Base-by-base conservation (phyloP, 2,888 invertebrate genomes). In the Saturnia pavonia region DNA sequence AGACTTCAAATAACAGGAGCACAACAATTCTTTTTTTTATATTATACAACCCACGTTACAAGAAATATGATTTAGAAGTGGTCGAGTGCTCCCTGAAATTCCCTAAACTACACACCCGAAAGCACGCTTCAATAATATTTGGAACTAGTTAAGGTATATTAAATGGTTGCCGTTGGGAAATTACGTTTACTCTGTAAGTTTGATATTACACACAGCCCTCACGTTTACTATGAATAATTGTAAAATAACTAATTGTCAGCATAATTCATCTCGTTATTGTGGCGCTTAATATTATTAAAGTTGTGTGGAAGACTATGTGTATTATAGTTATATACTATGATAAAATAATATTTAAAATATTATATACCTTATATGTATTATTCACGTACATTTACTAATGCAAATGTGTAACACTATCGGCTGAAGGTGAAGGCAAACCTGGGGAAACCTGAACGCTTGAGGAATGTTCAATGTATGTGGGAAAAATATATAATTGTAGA, bases 181-280 rank as follows among this genome's bases (percentile, higher is more conserved):
- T 72, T 70, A 72, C 79, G 76, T 79, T 82, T 79, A 82, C 79
- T 76, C 74, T 78, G 75, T 80, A 74, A 73, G 68, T 75, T 74
- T 76, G 78, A 78, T 79, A 77, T 76, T 75, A 70, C 74, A 74
- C 71, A 72, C 74, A 65, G 72, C 69, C 68, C 73, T 40, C 68
- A 71, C 69, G 72, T 74, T 72, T 74, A 72, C 66, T 68, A 69
- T 70, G 65, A 63, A 51, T 71, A 71, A 63, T 71, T 69, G 42
- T 54, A n/a, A 70, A 70, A 70, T 54, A 66, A 25, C 34, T 51
- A 69, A 69, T 63, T 66, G 8, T 67, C 42, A 6, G 7, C n/a
- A n/a, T 12, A 51, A 69, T 43, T 43, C 9, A 25, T 25, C 9
- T 60, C 9, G 14, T 57, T 54, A 42, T 40, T 43, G 25, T 60